A percentile compares a stretch with the other conserved stretches of the same genome.
Conservation (phyloP, 2,113 vertebrate species). For the Tonatia bakeri region DNA sequence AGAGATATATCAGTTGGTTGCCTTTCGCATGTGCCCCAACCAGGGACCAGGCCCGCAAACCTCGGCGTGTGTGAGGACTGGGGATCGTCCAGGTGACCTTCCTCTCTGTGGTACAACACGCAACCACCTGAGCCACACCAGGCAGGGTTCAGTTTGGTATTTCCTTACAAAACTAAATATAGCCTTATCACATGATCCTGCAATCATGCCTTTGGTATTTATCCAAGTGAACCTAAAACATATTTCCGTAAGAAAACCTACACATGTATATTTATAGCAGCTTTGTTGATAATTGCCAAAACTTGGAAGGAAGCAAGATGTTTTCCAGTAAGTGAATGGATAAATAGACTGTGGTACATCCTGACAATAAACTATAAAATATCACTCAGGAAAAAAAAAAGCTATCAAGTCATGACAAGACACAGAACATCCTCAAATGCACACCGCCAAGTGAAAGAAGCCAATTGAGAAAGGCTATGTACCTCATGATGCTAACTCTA, state of each 20-base stretch:
- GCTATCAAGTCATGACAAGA: neutral
- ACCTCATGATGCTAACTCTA: neutral
- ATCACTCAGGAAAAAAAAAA: neutral
- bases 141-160: neutral
- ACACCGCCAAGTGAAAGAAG: neutral
- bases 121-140: no score
- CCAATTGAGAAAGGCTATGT: neutral
- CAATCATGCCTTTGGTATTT: neutral
- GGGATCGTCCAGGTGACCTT: no score
- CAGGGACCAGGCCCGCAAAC: no score
- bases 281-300: neutral
- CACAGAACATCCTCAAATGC: neutral
- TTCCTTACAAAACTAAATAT: neutral
- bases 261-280: neutral
- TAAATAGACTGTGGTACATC: neutral
- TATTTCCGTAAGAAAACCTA: neutral
- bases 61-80: no score
- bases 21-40: no score
- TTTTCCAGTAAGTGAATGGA: neutral
- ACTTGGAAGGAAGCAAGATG: neutral
- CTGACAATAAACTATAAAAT: neutral
- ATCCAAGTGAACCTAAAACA: neutral
- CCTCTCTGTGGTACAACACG: no score
- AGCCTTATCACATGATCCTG: neutral
- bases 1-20: no score